Evolutionary conservation across 2,888 invertebrate genomes (phyloP).

Genomic region (Dysmachus trigonus): DNA sequence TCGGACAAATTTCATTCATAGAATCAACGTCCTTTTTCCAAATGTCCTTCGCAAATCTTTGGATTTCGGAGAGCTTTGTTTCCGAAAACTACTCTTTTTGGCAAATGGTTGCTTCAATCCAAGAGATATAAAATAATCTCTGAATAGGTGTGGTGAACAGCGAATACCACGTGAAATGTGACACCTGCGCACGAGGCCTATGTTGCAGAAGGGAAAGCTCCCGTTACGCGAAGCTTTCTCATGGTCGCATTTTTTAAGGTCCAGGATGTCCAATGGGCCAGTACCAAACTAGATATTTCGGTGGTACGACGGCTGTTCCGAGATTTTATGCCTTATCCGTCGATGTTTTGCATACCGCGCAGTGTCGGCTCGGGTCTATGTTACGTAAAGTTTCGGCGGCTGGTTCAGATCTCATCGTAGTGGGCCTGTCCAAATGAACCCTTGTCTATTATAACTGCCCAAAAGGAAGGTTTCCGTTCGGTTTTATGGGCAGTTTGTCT

Average conservation of each 20-base stretch:
- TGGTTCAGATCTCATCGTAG: neutral
- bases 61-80: neutral
- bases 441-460: neutral
- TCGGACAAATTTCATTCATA: slow-evolving; percentile 5
- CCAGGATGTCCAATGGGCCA: neutral
- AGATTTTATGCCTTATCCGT: neutral
- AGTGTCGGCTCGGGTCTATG: neutral
- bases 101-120: neutral
- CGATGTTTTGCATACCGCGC: slow-evolving; percentile 1
- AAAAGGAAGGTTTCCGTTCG: neutral
- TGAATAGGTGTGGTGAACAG: neutral
- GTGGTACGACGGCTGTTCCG: slow-evolving; percentile 2
- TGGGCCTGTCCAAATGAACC: neutral
- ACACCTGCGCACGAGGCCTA: neutral
- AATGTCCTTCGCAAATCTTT: neutral
- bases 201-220: slow-evolving; percentile 9
- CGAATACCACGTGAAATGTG: neutral
- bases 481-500: slow-evolving; percentile 27
- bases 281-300: slow-evolving; percentile 18
- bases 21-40: neutral
- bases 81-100: slow-evolving; percentile 5
- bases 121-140: neutral
- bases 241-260: neutral
- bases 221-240: neutral
- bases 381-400: slow-evolving; percentile 23